Percentiles rank a stretch among this genome's conserved stretches.
phyloP scores from a whole-genome alignment of 2,888 invertebrate species.

The Drosophila recens region DNA sequence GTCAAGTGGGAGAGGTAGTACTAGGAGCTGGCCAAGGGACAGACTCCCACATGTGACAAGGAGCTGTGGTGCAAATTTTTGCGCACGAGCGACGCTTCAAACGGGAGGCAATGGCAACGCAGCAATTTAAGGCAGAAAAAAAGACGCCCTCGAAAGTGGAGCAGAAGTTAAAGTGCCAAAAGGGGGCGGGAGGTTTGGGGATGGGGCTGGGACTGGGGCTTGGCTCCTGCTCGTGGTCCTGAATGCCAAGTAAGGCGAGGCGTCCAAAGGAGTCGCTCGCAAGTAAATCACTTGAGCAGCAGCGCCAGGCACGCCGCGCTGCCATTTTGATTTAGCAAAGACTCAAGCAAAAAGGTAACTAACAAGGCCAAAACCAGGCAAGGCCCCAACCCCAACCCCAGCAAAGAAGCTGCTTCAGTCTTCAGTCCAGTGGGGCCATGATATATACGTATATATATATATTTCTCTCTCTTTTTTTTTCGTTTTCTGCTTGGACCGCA shows the following conservation, averaged over 20 bases:
- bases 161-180: slow-evolving; percentile 54
- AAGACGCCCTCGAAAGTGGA: slow-evolving; percentile 37
- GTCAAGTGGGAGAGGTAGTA: slow-evolving; percentile 15
- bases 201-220: not conserved
- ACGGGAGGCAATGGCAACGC: slow-evolving; percentile 43
- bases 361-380: slow-evolving; percentile 41
- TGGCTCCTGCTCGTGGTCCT: slow-evolving; percentile 50
- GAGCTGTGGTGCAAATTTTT: slow-evolving; percentile 70
- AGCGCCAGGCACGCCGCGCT: slow-evolving; percentile 52
- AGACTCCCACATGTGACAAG: slow-evolving; percentile 43
- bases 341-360: slow-evolving; percentile 76
- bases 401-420: slow-evolving; percentile 34
- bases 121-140: slow-evolving; percentile 63
- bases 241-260: slow-evolving; percentile 77
- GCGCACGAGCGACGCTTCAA: slow-evolving; percentile 73
- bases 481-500: slow-evolving; percentile 75
- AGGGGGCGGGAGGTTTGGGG: not conserved
- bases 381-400: not conserved
- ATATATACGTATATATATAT: slow-evolving; percentile 1
- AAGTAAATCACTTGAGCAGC: slow-evolving; percentile 78
- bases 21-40: slow-evolving; percentile 7
- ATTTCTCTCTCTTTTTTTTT: slow-evolving; percentile 8
- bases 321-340: slow-evolving; percentile 79
- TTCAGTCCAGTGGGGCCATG: not conserved
- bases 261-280: slow-evolving; percentile 65